Percentiles rank a stretch among this genome's conserved stretches.
phyloP scores from a whole-genome alignment of 2,888 invertebrate species.

The Pemphredon lugubris region DNA sequence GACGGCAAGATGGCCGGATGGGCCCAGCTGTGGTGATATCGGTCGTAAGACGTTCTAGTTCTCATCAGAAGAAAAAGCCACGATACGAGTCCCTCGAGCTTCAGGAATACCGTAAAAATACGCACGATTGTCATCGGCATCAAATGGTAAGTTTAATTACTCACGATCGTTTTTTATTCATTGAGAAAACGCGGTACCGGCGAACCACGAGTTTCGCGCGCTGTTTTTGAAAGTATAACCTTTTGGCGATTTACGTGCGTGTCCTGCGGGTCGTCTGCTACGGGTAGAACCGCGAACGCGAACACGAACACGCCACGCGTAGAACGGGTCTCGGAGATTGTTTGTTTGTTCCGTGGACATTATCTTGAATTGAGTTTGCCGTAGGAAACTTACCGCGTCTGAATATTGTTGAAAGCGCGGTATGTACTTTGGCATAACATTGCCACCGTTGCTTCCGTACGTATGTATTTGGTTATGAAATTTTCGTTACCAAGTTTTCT shows the following conservation, averaged over 20 bases:
- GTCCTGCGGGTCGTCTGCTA: constrained; percentile 27
- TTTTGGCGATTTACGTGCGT: constrained; percentile 46
- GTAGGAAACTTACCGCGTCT: too few relatives aligned
- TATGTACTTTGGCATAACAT: too few relatives aligned
- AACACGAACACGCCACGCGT: background rate
- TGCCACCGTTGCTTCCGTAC: too few relatives aligned
- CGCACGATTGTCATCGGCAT: constrained; percentile 12
- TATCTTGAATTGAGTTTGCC: too few relatives aligned
- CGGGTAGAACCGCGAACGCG: background rate
- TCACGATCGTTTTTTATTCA: background rate
- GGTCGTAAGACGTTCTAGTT: constrained; percentile 68
- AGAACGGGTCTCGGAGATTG: too few relatives aligned
- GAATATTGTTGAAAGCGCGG: too few relatives aligned
- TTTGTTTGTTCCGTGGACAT: too few relatives aligned
- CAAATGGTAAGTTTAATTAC: constrained; percentile 70
- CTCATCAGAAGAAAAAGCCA: constrained; percentile 56
- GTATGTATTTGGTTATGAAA: too few relatives aligned
- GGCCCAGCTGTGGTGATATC: constrained; percentile 75
- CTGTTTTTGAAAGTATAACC: constrained; percentile 69
- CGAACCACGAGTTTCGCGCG: constrained; percentile 72
- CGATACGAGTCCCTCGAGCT: constrained; percentile 52
- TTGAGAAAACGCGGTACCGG: constrained; percentile 20
- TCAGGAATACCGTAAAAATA: constrained; percentile 44
- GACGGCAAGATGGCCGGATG: constrained; percentile 73
- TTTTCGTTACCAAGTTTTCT: too few relatives aligned